Percentiles rank a stretch among this genome's conserved stretches.
phyloP scores from a whole-genome alignment of 2,113 vertebrate genomes.

The Callithrix jacchus region DNA sequence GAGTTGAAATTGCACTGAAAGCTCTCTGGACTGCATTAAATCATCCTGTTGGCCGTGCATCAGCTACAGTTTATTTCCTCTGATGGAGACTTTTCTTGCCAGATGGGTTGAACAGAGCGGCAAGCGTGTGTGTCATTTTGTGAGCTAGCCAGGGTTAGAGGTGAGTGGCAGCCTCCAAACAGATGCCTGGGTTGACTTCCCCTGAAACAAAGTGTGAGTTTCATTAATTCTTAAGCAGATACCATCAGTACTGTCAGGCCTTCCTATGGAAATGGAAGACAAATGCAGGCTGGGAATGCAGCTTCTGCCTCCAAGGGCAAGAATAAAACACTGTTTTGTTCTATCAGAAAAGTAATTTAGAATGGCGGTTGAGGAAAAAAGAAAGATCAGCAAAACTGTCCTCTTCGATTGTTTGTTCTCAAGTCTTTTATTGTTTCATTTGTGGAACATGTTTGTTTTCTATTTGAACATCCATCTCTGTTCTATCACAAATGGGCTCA shows the following conservation, averaged over 20 bases:
- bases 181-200: constrained; percentile 46
- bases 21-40: constrained; percentile 68
- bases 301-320: constrained; percentile 19
- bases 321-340: not conserved
- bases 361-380: not conserved
- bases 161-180: constrained; percentile 37
- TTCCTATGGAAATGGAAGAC: constrained; percentile 25
- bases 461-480: not conserved
- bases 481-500: not conserved
- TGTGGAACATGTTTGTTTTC: not conserved
- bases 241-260: constrained; percentile 10
- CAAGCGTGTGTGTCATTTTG: constrained; percentile 65
- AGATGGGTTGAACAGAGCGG: constrained; percentile 71
- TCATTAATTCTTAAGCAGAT: constrained; percentile 72
- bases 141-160: constrained; percentile 71
- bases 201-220: not conserved
- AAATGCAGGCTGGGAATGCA: not conserved
- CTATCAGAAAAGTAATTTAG: not conserved
- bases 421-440: not conserved
- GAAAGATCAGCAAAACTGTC: not conserved
- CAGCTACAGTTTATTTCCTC: constrained; percentile 73
- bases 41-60: constrained; percentile 74
- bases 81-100: constrained; percentile 77
- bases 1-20: not conserved
- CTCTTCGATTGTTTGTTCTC: not conserved